Percentiles rank a stretch among this genome's conserved stretches.
Evolutionary conservation across 2,113 vertebrate genomes (phyloP).

Genomic region (Carlito syrichta): DNA sequence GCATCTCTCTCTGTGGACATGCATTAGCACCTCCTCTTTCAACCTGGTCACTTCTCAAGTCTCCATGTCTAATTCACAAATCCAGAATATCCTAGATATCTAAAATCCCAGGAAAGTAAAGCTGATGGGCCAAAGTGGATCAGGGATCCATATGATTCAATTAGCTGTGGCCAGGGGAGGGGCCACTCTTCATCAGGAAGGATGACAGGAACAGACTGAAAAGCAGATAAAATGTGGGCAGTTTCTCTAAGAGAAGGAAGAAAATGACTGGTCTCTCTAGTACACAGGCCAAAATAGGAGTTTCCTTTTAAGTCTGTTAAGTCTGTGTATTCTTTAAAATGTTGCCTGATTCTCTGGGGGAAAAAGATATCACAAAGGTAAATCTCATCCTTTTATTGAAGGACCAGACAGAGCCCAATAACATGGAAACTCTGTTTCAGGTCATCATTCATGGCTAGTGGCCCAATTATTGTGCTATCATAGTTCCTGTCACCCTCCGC

Average conservation of each 20-base stretch:
- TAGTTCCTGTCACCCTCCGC: rapidly evolving
- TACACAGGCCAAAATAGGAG: not conserved
- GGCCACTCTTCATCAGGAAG: not conserved
- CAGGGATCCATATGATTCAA: not conserved
- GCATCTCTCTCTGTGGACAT: not conserved
- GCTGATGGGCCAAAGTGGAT: not conserved
- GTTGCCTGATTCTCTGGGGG: not conserved
- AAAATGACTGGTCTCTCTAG: not conserved
- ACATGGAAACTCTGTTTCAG: not conserved
- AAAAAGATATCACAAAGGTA: not conserved
- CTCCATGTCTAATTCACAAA: not conserved
- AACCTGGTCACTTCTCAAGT: not conserved
- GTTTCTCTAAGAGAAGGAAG: not conserved
- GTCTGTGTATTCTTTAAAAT: not conserved
- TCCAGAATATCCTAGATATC: not conserved
- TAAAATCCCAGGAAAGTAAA: not conserved
- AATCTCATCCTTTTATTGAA: not conserved
- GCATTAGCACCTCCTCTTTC: no score
- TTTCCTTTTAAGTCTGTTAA: not conserved
- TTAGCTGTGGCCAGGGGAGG: not conserved
- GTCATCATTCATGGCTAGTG: not conserved
- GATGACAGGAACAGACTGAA: not conserved
- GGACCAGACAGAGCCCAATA: not conserved
- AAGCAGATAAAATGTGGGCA: not conserved
- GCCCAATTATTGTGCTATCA: not conserved